Evolutionary conservation across 2,888 invertebrate genomes (phyloP), one percentile per base, ranked within the genome.

Genomic region (Drosophila histrio): DNA sequence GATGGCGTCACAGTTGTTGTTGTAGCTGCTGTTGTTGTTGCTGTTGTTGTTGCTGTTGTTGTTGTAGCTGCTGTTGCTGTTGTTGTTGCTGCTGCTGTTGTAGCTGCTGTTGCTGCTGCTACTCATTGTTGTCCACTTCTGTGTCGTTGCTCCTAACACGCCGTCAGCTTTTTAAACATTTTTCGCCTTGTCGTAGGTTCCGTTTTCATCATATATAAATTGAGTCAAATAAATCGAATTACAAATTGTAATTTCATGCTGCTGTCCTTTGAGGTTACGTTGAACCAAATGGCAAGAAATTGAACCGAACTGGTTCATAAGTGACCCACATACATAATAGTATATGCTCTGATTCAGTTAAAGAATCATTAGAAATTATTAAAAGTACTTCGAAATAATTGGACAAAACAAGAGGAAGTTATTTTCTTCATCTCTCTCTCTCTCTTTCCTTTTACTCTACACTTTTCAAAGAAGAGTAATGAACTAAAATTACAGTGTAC

Each of bases 101-200:
- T 30, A 47, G 50, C 28, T 58, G 32, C 7, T 47, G 28, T 53
- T 52, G 43, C 38, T 61, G 54, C 28, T 58, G 53, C 39, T 53
- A 49, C 38, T 21, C 56, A 58, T 52, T 59, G 59, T 53, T 38
- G 47, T 36, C 21, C 21, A 52, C 50, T 34, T 39, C n/a, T 47
- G 22, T 28, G 47, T 67, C 67, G 67, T 44, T 63, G 53, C 26
- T 41, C 41, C 41, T 57, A 44, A 34, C 24, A 19, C 15, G 21
- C 36, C 6, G 19, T n/a, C 26, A 49, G 43, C 38, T 49, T 39
- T 75, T 75, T 47, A 56, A 67, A 57, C 63, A 60, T 57, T 68
- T 72, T 78, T 52, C 26, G 65, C 47, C 79, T 75, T 78, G 79
- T 75, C 75, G 75, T 75, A 79, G 79, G 75, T 78, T 47, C 44